A percentile compares a stretch with the other conserved stretches of the same genome.
Evolutionary conservation across 2,797 vertebrate species (phyloP).

Genomic region (Corythornis leucogaster): DNA sequence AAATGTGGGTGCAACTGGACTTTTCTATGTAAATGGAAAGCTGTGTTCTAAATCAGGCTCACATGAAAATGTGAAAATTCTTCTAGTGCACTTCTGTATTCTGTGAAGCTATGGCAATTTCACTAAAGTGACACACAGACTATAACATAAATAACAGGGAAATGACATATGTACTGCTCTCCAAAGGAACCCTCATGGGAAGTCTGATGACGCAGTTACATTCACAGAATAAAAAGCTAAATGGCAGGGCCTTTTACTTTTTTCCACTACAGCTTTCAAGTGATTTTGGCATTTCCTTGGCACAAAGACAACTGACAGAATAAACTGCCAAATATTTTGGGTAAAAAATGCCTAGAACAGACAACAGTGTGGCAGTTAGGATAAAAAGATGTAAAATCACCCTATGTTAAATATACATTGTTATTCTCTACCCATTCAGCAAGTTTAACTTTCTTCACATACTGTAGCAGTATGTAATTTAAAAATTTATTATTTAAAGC

Average conservation of each 20-base stretch:
- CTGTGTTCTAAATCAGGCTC: background rate
- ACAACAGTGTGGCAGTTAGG: background rate
- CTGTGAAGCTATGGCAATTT: conserved; percentile 3
- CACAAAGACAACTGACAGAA: background rate
- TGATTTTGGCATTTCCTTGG: background rate
- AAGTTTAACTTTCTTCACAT: background rate
- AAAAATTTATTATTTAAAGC: background rate
- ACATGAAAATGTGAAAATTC: background rate
- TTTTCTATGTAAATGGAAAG: background rate
- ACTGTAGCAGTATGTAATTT: background rate
- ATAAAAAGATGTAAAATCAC: background rate
- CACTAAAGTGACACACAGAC: background rate
- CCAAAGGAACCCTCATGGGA: background rate
- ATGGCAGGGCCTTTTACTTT: background rate
- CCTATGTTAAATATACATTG: background rate
- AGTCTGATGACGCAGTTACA: conserved; percentile 53
- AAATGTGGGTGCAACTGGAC: background rate
- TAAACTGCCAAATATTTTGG: background rate
- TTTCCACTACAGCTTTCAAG: background rate
- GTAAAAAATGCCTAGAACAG: background rate
- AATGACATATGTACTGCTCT: background rate
- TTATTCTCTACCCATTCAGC: background rate
- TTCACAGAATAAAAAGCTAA: conserved; percentile 11
- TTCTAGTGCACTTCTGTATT: background rate
- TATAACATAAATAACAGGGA: conserved; percentile 17